Conservation (phyloP, 2,888 invertebrate species). For the Drosophila aldrichi region DNA sequence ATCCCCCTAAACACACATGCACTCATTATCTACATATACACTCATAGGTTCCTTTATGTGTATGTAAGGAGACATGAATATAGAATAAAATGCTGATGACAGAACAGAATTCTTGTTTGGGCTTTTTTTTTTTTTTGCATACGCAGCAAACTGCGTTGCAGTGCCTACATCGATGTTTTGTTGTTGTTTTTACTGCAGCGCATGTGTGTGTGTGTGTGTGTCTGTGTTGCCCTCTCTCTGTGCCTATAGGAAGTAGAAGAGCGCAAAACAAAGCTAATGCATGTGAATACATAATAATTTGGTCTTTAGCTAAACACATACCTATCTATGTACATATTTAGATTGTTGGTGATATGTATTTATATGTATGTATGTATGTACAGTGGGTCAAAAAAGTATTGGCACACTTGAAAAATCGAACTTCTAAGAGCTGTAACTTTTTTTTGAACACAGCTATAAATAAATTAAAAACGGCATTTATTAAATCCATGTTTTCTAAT, state of each 20-base stretch:
- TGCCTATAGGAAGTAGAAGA: conserved; percentile 3
- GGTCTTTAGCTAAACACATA: conserved; percentile 1
- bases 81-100: conserved; percentile 20
- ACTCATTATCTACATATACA: conserved; percentile 4
- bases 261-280: conserved; percentile 27
- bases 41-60: background rate
- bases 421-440: no score
- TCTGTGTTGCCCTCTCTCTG: background rate
- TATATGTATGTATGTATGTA: background rate
- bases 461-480: no score
- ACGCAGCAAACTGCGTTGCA: conserved; percentile 46
- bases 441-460: no score
- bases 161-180: conserved; percentile 11
- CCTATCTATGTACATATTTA: conserved; percentile 1
- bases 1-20: background rate
- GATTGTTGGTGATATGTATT: conserved; percentile 12
- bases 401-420: no score
- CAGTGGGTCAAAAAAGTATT: no score
- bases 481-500: no score
- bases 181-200: conserved; percentile 22
- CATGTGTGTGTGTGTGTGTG: conserved; percentile 9
- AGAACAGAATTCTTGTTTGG: conserved; percentile 28
- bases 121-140: conserved; percentile 16
- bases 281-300: conserved; percentile 16
- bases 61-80: conserved; percentile 12